Evolutionary conservation across 2,888 invertebrate genomes (phyloP).

Genomic region (Chironomus riparius): DNA sequence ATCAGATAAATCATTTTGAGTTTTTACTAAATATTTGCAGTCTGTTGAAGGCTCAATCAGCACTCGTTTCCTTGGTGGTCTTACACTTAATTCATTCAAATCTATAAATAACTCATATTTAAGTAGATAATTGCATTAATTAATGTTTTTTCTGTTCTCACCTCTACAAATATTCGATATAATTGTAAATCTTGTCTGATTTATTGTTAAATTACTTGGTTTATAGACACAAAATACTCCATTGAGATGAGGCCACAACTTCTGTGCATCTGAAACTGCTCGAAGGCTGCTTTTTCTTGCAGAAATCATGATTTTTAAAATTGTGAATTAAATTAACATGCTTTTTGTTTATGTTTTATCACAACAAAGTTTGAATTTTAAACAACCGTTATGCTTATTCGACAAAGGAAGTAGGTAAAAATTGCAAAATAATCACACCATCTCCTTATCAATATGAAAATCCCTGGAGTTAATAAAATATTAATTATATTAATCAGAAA

Average conservation of each 20-base stretch:
- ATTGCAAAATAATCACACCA: too few species aligned
- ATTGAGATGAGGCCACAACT: slow-evolving; percentile 57
- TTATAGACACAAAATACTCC: slow-evolving; percentile 74
- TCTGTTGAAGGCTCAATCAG: slow-evolving; percentile 54
- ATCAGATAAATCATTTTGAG: slow-evolving; percentile 62
- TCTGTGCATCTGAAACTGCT: slow-evolving; percentile 42
- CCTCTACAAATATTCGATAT: slow-evolving; percentile 58
- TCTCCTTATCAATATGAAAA: too few species aligned
- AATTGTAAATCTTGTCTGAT: slow-evolving; percentile 49
- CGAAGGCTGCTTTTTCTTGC: not conserved
- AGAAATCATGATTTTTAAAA: not conserved
- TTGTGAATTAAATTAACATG: too few species aligned
- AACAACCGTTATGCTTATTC: too few species aligned
- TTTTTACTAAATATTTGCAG: slow-evolving; percentile 47
- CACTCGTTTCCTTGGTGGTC: slow-evolving; percentile 51
- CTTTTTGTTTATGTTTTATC: too few species aligned
- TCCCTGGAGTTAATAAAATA: too few species aligned
- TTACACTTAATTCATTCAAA: slow-evolving; percentile 57
- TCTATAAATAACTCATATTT: slow-evolving; percentile 44
- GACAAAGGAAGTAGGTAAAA: too few species aligned
- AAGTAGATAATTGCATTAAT: not conserved
- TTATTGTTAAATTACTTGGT: slow-evolving; percentile 52
- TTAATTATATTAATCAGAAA: too few species aligned
- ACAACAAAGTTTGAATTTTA: too few species aligned
- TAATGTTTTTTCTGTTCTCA: slow-evolving; percentile 37